Conservation (phyloP, 1,140 invertebrate genomes). For the Uloborus diversus region DNA sequence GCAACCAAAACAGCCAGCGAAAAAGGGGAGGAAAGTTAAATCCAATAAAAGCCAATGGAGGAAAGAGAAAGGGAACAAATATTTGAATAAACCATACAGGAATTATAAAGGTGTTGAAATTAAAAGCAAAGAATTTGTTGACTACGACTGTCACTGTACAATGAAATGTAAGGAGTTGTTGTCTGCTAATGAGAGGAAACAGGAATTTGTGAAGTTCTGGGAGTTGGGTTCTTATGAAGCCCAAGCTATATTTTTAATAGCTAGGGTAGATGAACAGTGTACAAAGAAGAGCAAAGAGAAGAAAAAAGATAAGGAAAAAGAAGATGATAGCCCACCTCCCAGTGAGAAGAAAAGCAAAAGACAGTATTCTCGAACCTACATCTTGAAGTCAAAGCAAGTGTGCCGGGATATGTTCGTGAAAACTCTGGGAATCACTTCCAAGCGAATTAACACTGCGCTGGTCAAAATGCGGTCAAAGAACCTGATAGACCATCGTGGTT, state of each 20-base stretch:
- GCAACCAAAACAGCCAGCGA: neutral
- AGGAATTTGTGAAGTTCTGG: constrained; percentile 47
- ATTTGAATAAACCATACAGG: constrained; percentile 44
- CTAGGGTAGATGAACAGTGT: constrained; percentile 37
- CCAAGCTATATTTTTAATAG: constrained; percentile 43
- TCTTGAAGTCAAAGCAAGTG: constrained; percentile 48
- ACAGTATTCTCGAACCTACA: constrained; percentile 44
- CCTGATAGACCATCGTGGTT: constrained; percentile 37
- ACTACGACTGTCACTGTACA: constrained; percentile 40
- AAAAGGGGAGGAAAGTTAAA: constrained; percentile 26
- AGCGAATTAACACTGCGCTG: constrained; percentile 40
- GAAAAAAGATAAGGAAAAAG: constrained; percentile 36
- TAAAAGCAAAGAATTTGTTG: constrained; percentile 47
- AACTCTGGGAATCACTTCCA: constrained; percentile 45
- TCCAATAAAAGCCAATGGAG: constrained; percentile 45
- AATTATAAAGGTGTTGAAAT: constrained; percentile 51
- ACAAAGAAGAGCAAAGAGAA: constrained; percentile 37
- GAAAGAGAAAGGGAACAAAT: constrained; percentile 45
- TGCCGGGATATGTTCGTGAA: constrained; percentile 47
- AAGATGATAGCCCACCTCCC: neutral
- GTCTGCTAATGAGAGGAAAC: constrained; percentile 19
- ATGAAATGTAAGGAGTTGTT: constrained; percentile 40
- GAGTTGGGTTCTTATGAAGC: constrained; percentile 47
- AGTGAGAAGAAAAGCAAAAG: constrained; percentile 29
- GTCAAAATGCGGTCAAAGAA: constrained; percentile 47